A percentile compares a stretch with the other conserved stretches of the same genome.
phyloP scores from a whole-genome alignment of 2,888 invertebrate genomes.

The Eupeodes latifasciatus region DNA sequence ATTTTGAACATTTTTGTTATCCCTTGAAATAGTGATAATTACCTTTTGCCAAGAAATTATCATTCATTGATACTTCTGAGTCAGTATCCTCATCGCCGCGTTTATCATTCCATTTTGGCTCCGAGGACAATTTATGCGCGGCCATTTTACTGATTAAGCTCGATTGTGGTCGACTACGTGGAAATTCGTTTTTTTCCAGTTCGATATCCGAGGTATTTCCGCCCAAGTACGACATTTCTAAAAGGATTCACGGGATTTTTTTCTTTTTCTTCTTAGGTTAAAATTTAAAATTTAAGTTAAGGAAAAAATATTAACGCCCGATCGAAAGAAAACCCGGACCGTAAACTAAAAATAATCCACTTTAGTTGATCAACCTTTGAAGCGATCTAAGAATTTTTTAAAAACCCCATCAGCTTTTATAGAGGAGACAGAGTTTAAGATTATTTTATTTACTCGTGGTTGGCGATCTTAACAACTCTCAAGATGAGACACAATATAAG shows the following conservation, averaged over 20 bases:
- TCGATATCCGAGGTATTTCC: slow-evolving; percentile 83
- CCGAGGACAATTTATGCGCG: slow-evolving; percentile 81
- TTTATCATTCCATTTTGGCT: slow-evolving; percentile 83
- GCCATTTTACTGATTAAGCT: slow-evolving; percentile 82
- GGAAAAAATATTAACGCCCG: slow-evolving; percentile 3
- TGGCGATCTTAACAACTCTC: slow-evolving; percentile 62
- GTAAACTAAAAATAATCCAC: slow-evolving; percentile 24
- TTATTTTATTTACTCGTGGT: slow-evolving; percentile 51
- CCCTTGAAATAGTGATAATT: slow-evolving; percentile 49
- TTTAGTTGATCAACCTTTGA: slow-evolving; percentile 60
- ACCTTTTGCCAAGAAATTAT: slow-evolving; percentile 92
- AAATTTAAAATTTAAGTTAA: slow-evolving; percentile 5
- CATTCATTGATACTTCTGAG: slow-evolving; percentile 91
- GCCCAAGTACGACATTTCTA: slow-evolving; percentile 82
- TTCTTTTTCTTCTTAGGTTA: neutral
- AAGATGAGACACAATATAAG: slow-evolving; percentile 60
- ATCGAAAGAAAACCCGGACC: neutral
- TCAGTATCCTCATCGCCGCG: slow-evolving; percentile 90
- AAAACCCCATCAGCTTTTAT: slow-evolving; percentile 68
- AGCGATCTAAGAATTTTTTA: slow-evolving; percentile 73
- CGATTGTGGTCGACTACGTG: slow-evolving; percentile 79
- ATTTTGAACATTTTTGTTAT: neutral
- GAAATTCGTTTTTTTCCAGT: slow-evolving; percentile 82
- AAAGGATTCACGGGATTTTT: slow-evolving; percentile 28
- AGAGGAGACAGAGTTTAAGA: slow-evolving; percentile 44